Base-by-base conservation (phyloP, 2,797 vertebrate genomes). In the Antrozous pallidus region DNA sequence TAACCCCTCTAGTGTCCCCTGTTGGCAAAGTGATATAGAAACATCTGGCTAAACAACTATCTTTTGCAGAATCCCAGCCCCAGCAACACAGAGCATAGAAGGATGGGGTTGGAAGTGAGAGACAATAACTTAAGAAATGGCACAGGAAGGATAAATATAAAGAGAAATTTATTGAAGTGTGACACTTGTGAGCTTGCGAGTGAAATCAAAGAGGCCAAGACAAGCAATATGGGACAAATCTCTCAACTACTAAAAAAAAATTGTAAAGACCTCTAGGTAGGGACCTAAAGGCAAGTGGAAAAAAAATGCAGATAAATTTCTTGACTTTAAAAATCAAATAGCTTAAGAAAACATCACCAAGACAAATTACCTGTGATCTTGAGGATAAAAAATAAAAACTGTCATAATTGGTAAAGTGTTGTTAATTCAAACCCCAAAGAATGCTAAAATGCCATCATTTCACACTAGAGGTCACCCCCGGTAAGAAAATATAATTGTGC, bases 391-490 rank as follows among this genome's bases (percentile, higher is more conserved):
- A 28, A 78, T 80, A 81, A 26, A 97, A 97, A 93, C 74, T 65
- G 73, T 18, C 69, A 40, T 97, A 98, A 98, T 75, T 96, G 94
- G 90, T 75, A 97, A 98, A 98, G 94, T 95, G 36, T 36, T 97
- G 91, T 93, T 94, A 97, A 96, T 97, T 98, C 89, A 98, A 97
- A 96, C 93, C 84, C 92, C 61, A 95, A 97, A 96, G 90, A 97
- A 97, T 95, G 71, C 97, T 98, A 97, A 97, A 97, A 98, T 98
- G 98, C 97, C 97, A 97, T 97, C 96, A 93, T 97, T 98, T 98
- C 97, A 98, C 98, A 98, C 97, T 98, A 98, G 98, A 98, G 97
- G 98, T 98, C 98, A 98, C 97, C 96, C 97, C 98, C 70, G 38
- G 93, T 98, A 98, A 98, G 97, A 98, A 98, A 98, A 98, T 97